Evolutionary conservation across 2,797 vertebrate genomes (phyloP).

Genomic region (Myotis planiceps): DNA sequence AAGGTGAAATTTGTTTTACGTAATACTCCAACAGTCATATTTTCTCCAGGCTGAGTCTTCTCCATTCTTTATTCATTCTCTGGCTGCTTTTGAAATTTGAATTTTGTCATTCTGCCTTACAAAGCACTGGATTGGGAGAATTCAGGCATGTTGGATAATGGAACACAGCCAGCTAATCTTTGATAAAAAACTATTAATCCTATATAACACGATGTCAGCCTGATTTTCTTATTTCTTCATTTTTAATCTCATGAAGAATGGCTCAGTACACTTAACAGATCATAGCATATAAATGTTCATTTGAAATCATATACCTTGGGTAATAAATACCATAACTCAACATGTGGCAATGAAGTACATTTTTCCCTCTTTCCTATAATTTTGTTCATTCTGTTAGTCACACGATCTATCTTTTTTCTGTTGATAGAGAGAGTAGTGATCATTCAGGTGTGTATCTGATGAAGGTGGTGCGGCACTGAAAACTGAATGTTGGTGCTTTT

Average conservation of each 20-base stretch:
- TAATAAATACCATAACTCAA: neutral
- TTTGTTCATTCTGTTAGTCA: neutral
- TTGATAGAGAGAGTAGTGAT: neutral
- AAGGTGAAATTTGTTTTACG: neutral
- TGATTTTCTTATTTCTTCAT: conserved; percentile 20
- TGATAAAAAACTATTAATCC: conserved; percentile 28
- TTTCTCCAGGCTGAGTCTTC: conserved; percentile 15
- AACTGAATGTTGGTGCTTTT: neutral
- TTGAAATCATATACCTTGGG: neutral
- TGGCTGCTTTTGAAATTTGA: conserved; percentile 41
- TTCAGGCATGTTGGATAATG: neutral
- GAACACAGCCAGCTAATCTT: conserved; percentile 40
- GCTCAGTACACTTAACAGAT: neutral
- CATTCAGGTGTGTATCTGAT: neutral
- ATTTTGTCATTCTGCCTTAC: conserved; percentile 50
- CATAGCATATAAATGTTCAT: neutral
- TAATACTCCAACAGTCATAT: neutral
- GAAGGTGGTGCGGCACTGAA: neutral
- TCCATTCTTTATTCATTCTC: neutral
- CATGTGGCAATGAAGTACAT: neutral
- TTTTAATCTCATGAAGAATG: conserved; percentile 57
- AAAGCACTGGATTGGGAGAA: conserved; percentile 10
- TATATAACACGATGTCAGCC: neutral
- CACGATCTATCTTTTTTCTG: neutral
- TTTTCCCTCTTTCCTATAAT: neutral